Evolutionary conservation across 2,113 vertebrate species (phyloP), one percentile per base, ranked within the genome.

Genomic region (Ploceus nigricollis): DNA sequence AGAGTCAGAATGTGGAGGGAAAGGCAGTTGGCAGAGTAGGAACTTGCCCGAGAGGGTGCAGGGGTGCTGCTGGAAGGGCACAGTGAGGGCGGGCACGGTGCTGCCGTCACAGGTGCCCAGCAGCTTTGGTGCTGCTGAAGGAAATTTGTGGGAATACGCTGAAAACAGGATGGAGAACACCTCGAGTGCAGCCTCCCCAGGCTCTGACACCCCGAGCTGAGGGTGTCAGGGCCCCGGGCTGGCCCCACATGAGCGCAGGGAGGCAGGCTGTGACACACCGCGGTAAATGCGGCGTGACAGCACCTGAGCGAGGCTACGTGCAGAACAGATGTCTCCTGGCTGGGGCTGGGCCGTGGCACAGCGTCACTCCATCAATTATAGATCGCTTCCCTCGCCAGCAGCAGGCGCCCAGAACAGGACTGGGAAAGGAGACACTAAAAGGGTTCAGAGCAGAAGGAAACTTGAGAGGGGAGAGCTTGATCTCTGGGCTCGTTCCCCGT

Each of bases 321-420:
- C 96, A 50, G 96, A 97, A 56, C 97, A 97, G 98, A 96, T 97
- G 97, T 96, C 96, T 97, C 33, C 78, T 71, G 73, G 95, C 96
- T 89, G 96, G 96, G 96, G 90, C 96, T 82, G 96, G 97, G 94
- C 97, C 88, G 79, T 69, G 95, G 97, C 97, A 79, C 97, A 45
- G 94, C 93, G 60, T 90, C 96, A 48, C 84, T 81, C 75, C 97
- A 98, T 98, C 97, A 96, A 97, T 98, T 98, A 98, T 97, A 91
- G 76, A 98, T 96, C 53, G 20, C 84, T 87, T 90, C 90, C 97
- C 95, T 93, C 83, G 54, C 96, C 78, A 5, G 15, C 64, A 77
- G 93, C 94, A 40, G 96, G 90, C 39, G 2, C 95, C 96, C 65
- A 1, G 31, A 68, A 3, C 0, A 10, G 87, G 54, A 8, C 35